A percentile compares a stretch with the other conserved stretches of the same genome.
Conservation (phyloP, 2,113 vertebrate species). For the Sakesphorus luctuosus region DNA sequence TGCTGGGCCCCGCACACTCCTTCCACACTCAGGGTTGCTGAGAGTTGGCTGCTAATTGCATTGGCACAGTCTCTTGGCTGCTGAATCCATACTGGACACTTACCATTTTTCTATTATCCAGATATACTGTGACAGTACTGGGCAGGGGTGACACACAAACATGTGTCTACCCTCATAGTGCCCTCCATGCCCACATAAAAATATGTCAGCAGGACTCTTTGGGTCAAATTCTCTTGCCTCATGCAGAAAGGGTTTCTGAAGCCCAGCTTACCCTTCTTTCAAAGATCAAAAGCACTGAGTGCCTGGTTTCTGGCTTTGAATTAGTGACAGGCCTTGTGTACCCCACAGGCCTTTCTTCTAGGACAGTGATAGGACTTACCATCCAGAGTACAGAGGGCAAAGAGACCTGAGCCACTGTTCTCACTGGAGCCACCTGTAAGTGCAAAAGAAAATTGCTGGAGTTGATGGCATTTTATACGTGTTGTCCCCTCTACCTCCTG, state of each 20-base stretch:
- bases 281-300: background rate
- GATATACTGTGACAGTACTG: background rate
- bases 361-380: constrained; percentile 78
- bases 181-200: background rate
- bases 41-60: background rate
- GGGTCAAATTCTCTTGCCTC: background rate
- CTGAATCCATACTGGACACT: background rate
- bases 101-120: background rate
- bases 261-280: background rate
- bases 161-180: background rate
- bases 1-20: background rate
- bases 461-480: background rate
- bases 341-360: background rate
- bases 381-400: constrained; percentile 96
- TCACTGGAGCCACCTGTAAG: constrained; percentile 55
- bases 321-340: background rate
- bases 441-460: background rate
- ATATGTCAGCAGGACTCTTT: background rate
- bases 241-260: background rate
- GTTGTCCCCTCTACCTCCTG: background rate
- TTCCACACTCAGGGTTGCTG: background rate
- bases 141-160: background rate
- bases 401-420: constrained; percentile 81
- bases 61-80: background rate
- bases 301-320: background rate